Base-by-base conservation (phyloP, 2,113 vertebrate genomes). In the Gobio gobio region DNA sequence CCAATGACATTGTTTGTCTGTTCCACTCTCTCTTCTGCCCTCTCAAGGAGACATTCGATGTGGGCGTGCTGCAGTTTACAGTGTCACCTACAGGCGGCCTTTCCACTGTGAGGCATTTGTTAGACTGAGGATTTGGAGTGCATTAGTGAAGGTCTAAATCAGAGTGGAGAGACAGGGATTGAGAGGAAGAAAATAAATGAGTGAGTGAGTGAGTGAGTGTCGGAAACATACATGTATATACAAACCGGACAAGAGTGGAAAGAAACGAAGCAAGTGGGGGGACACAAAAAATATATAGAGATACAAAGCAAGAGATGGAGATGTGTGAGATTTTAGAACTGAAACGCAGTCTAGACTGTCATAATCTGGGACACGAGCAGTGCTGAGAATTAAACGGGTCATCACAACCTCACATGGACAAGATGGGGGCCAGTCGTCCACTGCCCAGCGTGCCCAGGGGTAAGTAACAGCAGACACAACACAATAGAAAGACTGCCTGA, bases 91-190 rank as follows among this genome's bases (percentile, higher is more conserved):
- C 43, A 59, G 75, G 63, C n/a, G 29, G 45, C 14, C 16, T 83
- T 64, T 33, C 10, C 49, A 54, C 24, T 61, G 64, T 85, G 54
- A 36, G 56, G 82, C 43, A 29, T 87, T 88, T 82, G 72, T 72
- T 84, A 88, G 83, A 89, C 86, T 85, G 88, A 91, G 88, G 92
- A 93, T 91, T 86, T 92, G 83, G 80, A 66, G 66, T 82, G 86
- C 59, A 85, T 87, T 83, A 90, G 83, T 74, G 63, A 22, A 49
- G 83, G 45, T 22, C 74, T 81, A 40, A 86, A 33, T 85, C 77
- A 76, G 54, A 26, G 0, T 54, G 24, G 36, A 20, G 36, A 79
- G 82, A 7, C 16, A 64, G 68, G 16, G 36, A 86, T 61, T 45
- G 78, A 40, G 87, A 85, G 22, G 43, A n/a, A 63, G 54, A 85